phyloP scores from a whole-genome alignment of 2,888 invertebrate genomes.

The Perithous albicinctus region DNA sequence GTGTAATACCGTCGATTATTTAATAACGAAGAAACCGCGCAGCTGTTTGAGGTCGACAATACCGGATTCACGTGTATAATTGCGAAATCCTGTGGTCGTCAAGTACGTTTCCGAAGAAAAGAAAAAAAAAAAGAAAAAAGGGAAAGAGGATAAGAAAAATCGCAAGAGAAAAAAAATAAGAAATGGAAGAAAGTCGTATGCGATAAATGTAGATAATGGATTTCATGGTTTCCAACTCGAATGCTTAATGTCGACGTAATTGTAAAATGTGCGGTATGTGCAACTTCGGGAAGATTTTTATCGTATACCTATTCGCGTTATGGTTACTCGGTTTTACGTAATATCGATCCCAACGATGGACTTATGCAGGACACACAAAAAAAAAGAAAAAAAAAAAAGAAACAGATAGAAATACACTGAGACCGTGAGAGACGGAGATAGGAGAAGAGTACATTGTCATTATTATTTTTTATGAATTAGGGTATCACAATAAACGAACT shows the following conservation, averaged over 20 bases:
- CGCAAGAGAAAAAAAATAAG: background rate
- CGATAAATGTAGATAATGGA: conserved; percentile 21
- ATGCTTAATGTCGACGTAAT: conserved; percentile 63
- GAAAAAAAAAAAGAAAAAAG: background rate
- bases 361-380: conserved; percentile 51
- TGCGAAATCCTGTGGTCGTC: conserved; percentile 21
- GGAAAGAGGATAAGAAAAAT: background rate
- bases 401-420: conserved; percentile 31
- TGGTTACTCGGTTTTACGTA: conserved; percentile 59
- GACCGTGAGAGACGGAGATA: conserved; percentile 48
- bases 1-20: conserved; percentile 68
- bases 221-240: conserved; percentile 32
- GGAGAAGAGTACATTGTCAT: conserved; percentile 74
- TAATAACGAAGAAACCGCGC: conserved; percentile 50
- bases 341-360: conserved; percentile 56
- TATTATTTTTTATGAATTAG: conserved; percentile 81
- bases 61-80: conserved; percentile 41
- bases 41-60: conserved; percentile 45
- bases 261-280: conserved; percentile 65
- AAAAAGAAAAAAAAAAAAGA: too few species aligned
- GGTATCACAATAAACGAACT: conserved; percentile 79
- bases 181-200: background rate
- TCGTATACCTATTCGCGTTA: conserved; percentile 62
- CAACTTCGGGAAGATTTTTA: conserved; percentile 48
- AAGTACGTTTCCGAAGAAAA: conserved; percentile 30